Conservation (phyloP, 30 jellyfish, hydroid and myxozoan species). For the Sanderia malayensis region DNA sequence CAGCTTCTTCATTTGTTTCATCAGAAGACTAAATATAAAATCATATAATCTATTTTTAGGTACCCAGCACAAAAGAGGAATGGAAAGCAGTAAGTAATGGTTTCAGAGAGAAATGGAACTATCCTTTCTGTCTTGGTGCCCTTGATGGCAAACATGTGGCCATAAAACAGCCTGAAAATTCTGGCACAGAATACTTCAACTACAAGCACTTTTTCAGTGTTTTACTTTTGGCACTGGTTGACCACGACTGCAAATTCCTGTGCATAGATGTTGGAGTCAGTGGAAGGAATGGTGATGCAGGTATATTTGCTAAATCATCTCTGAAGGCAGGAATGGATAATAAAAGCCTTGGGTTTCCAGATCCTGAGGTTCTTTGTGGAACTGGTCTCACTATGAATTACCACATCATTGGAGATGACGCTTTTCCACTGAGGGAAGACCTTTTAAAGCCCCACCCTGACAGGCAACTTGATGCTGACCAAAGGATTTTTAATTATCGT, state of each 20-base stretch:
- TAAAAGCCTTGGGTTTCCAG: conserved; percentile 13
- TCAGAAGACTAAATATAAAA: background rate
- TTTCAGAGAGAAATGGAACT: conserved; percentile 19
- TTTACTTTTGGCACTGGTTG: conserved; percentile 33
- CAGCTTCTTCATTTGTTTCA: background rate
- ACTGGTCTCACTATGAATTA: conserved; percentile 11
- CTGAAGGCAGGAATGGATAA: conserved; percentile 17
- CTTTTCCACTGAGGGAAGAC: conserved; percentile 44
- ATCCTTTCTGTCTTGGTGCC: conserved; percentile 50
- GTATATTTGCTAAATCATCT: conserved; percentile 13
- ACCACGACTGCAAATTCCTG: conserved; percentile 21
- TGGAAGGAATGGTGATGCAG: conserved; percentile 54
- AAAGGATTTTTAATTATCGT: conserved; percentile 25
- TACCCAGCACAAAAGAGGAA: background rate
- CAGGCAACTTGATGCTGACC: conserved; percentile 31
- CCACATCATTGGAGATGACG: conserved; percentile 52
- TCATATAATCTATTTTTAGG: background rate
- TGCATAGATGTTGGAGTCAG: conserved; percentile 40
- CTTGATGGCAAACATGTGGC: conserved; percentile 48
- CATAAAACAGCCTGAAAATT: conserved; percentile 20
- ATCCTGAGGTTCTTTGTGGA: conserved; percentile 11
- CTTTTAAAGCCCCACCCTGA: conserved; percentile 33
- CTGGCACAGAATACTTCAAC: conserved; percentile 37
- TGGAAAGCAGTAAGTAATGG: conserved; percentile 32
- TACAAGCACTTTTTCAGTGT: conserved; percentile 36